Base-by-base conservation (phyloP, 2,797 vertebrate genomes). In the Phoxinus dragarum region DNA sequence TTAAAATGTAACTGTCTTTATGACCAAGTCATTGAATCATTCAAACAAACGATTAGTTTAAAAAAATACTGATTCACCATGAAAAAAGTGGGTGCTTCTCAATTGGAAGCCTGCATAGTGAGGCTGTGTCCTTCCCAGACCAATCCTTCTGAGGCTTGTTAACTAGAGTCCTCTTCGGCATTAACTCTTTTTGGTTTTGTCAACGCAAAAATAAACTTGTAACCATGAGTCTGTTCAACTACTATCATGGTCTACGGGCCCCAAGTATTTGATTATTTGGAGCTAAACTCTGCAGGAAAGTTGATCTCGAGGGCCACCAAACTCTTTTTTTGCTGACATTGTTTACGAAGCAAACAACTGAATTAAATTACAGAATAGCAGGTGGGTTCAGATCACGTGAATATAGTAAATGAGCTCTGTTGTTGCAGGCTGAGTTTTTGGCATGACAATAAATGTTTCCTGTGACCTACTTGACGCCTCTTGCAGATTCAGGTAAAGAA, bases 401-500 rank as follows among this genome's bases (percentile, higher is more conserved):
- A 23, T 11, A 21, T 42, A 9, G 17, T 27, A 16, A 59, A n/a
- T 12, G 9, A 21, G 36, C 6, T 42, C 52, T 61, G 68, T 76
- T 56, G 49, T 38, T 77, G 74, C 52, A 77, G 34, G 21, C 5
- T 75, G 23, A 77, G 34, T 77, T 61, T 76, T 61, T 59, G 23
- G 42, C 27, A 59, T 27, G 10, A 54, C 4, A 31, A 40, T 59
- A 59, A 61, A 40, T 47, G 21, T 82, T 75, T 64, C 14, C 12
- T 66, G 11, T 83, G 31, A 38, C 42, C 81, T 74, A 49, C 14
- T 64, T 38, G 56, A 12, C 11, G 27, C 12, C 54, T 34, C 56
- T 74, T 66, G 64, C 23, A 71, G 49, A 77, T 38, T 74, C 67
- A 68, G 69, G 23, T 72, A 67, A 73, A 67, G 52, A 42, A 84